Conservation (phyloP, 2,113 vertebrate genomes). For the Xiphophorus maculatus region DNA sequence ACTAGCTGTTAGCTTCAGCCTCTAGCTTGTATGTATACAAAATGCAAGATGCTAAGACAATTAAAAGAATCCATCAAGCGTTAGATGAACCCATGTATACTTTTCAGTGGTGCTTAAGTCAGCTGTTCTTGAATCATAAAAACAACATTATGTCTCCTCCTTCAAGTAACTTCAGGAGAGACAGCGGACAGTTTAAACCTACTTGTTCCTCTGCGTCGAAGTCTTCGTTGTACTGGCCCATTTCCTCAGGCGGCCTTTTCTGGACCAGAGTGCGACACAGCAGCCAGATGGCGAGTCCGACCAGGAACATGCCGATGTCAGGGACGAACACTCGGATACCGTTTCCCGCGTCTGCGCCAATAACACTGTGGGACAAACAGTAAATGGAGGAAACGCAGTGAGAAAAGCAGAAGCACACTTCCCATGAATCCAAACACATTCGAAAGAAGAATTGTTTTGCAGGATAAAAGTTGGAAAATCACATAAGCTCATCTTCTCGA, state of each 20-base stretch:
- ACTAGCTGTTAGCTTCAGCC: no score
- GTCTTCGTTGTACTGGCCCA: slow-evolving; percentile 88
- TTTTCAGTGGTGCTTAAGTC: background rate
- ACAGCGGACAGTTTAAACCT: slow-evolving; percentile 41
- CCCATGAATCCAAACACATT: background rate
- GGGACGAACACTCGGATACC: slow-evolving; percentile 94
- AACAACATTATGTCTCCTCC: background rate
- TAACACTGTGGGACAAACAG: slow-evolving; percentile 81
- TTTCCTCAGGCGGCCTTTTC: slow-evolving; percentile 86
- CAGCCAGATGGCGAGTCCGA: slow-evolving; percentile 90
- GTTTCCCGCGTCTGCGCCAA: slow-evolving; percentile 92
- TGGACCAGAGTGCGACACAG: slow-evolving; percentile 91
- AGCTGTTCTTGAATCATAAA: background rate
- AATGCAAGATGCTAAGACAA: background rate
- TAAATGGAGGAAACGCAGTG: slow-evolving; percentile 12
- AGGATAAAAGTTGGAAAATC: background rate
- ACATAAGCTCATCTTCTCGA: no score
- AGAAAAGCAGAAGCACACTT: slow-evolving; percentile 11
- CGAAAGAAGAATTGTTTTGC: background rate
- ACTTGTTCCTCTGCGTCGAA: slow-evolving; percentile 94
- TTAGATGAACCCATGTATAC: background rate
- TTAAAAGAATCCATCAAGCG: background rate
- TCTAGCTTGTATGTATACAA: background rate
- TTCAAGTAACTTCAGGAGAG: background rate
- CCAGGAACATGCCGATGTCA: slow-evolving; percentile 95